phyloP scores from a whole-genome alignment of 2,888 invertebrate species.

The Asteroscopus sphinx region DNA sequence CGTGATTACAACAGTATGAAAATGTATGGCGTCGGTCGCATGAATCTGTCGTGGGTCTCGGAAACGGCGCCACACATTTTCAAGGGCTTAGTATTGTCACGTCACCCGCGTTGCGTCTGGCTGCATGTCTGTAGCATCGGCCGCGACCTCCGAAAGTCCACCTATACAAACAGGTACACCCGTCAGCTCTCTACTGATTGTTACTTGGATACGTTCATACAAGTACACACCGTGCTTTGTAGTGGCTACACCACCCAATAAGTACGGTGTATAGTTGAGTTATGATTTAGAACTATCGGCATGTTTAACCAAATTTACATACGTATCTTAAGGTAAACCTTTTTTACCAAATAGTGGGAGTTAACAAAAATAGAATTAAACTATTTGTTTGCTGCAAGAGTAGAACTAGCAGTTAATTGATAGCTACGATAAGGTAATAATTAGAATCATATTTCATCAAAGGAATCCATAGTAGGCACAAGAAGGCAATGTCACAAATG shows the following conservation, averaged over 20 bases:
- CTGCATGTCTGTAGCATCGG: too few relatives aligned
- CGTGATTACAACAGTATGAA: too few relatives aligned
- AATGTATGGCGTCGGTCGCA: too few relatives aligned
- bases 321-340: conserved; percentile 1
- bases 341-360: not conserved
- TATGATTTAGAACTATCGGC: conserved; percentile 17
- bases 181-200: conserved; percentile 1
- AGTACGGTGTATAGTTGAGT: not conserved
- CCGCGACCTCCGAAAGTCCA: too few relatives aligned
- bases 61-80: too few relatives aligned
- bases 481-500: conserved; percentile 2
- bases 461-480: conserved; percentile 8
- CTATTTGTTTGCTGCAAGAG: not conserved
- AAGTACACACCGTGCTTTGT: not conserved
- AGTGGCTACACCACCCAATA: not conserved
- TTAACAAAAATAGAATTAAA: not conserved
- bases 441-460: conserved; percentile 9
- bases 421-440: not conserved
- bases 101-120: too few relatives aligned
- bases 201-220: not conserved
- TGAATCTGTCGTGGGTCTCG: too few relatives aligned
- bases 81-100: too few relatives aligned
- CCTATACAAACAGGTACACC: conserved; percentile 6
- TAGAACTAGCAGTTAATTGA: conserved; percentile 10
- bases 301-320: conserved; percentile 14